These are phyloP conservation scores for Ypsolopha sequella DNA, from an alignment of 2,888 invertebrate genomes.

Conservation along the genomic window DNA sequence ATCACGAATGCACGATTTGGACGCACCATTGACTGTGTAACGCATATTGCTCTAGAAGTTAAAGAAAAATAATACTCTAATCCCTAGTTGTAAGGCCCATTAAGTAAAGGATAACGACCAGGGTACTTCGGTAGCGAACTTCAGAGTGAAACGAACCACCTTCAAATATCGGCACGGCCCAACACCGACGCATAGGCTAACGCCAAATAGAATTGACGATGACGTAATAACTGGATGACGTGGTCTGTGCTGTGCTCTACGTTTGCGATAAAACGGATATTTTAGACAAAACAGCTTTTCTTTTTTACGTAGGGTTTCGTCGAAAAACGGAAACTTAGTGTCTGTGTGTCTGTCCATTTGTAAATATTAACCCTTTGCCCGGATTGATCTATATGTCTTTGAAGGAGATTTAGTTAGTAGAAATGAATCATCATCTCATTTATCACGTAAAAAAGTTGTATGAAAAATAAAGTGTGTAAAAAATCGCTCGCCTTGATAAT, in stretches of 20 bases:
- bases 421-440: too few relatives aligned
- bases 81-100: not conserved
- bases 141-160: not conserved
- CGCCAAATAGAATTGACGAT: conserved; percentile 48
- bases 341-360: too few relatives aligned
- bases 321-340: too few relatives aligned
- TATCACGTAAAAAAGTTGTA: too few relatives aligned
- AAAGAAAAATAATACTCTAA: not conserved
- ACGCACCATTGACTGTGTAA: not conserved
- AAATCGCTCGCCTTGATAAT: too few relatives aligned
- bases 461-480: too few relatives aligned
- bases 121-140: not conserved
- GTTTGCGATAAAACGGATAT: not conserved
- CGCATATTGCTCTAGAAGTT: not conserved
- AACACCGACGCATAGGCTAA: conserved; percentile 39
- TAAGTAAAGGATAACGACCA: not conserved
- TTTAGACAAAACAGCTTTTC: too few relatives aligned
- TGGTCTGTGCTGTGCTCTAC: not conserved
- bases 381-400: too few relatives aligned
- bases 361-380: too few relatives aligned
- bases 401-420: too few relatives aligned
- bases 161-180: conserved; percentile 19
- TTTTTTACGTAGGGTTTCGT: too few relatives aligned
- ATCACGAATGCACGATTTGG: not conserved
- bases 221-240: conserved; percentile 12